Evolutionary conservation across 2,888 invertebrate species (phyloP), one percentile per base, ranked within the genome.

Genomic region (Leptinotarsa haldemani): DNA sequence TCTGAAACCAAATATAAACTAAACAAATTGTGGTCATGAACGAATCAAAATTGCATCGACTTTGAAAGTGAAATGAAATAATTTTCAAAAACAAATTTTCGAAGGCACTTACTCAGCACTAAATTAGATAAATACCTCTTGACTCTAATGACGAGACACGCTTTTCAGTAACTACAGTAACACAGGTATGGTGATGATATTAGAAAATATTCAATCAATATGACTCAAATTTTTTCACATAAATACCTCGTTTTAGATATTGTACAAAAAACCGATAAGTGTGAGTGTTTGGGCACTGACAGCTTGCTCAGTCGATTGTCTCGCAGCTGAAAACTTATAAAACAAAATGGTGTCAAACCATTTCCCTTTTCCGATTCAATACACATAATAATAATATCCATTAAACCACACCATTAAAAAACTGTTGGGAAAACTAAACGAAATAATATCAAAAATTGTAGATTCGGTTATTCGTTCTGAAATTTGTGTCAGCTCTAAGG

Each of bases 241-340:
- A 82, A 82, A 82, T 82, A 82, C 82, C 82, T 82, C 82, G 73
- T 78, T 69, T 74, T 74, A 78, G 73, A 78, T 78, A 76, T 52
- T 67, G 77, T 76, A 74, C 77, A 80, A 77, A 77, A 80, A 78
- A 78, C 78, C 76, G 78, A 80, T 76, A 80, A 79, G 77, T 73
- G 76, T 75, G 80, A 75, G 79, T 67, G 78, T 78, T 78, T 78
- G 75, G 78, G 79, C 78, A 77, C 75, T 77, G 77, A 80, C 80
- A 78, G 80, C 79, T 75, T 73, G 78, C 74, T 77, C 78, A 76
- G 78, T 78, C 77, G 73, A 72, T 75, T 68, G 69, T 76, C 74
- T 77, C 76, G 80, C 79, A 79, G 82, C 82, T 82, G 82, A 83
- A 83, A 82, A 82, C 81, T 81, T 77, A 82, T 79, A 81, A 82